A percentile compares a stretch with the other conserved stretches of the same genome.
phyloP scores from a whole-genome alignment of 2,113 vertebrate species.

The Hydropotes inermis region DNA sequence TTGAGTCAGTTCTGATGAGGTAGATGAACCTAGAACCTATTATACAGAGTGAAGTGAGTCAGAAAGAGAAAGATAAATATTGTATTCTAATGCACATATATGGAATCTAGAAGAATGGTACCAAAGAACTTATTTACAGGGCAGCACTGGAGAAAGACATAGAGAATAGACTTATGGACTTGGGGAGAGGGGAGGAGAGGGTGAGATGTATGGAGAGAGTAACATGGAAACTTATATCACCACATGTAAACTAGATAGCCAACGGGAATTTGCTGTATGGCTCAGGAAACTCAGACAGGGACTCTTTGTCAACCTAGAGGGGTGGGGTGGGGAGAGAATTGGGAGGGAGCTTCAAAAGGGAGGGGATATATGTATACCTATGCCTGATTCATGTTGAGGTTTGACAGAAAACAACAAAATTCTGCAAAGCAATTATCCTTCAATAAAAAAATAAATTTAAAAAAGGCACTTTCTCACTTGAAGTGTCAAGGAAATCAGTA shows the following conservation, averaged over 20 bases:
- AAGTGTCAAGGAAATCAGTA: slow-evolving; percentile 64
- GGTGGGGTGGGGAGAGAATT: not conserved
- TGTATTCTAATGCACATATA: not conserved
- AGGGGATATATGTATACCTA: not conserved
- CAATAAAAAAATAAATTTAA: not conserved
- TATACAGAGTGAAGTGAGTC: not conserved
- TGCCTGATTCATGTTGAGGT: not conserved
- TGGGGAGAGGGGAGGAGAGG: not conserved
- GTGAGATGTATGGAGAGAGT: not conserved
- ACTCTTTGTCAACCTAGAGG: not conserved
- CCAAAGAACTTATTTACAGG: not conserved
- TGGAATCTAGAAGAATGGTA: not conserved
- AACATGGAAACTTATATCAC: not conserved
- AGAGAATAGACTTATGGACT: not conserved
- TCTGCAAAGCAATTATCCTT: not conserved
- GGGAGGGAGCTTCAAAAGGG: not conserved
- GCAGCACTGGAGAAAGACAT: not conserved
- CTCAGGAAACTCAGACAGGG: not conserved
- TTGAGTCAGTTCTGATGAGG: not conserved
- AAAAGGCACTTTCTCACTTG: slow-evolving; percentile 52
- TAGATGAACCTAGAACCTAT: not conserved
- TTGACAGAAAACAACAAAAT: not conserved
- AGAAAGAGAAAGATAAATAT: not conserved
- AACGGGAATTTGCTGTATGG: not conserved
- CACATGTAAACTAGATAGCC: not conserved